phyloP scores from a whole-genome alignment of 2,113 vertebrate genomes.

The Asarcornis scutulata region DNA sequence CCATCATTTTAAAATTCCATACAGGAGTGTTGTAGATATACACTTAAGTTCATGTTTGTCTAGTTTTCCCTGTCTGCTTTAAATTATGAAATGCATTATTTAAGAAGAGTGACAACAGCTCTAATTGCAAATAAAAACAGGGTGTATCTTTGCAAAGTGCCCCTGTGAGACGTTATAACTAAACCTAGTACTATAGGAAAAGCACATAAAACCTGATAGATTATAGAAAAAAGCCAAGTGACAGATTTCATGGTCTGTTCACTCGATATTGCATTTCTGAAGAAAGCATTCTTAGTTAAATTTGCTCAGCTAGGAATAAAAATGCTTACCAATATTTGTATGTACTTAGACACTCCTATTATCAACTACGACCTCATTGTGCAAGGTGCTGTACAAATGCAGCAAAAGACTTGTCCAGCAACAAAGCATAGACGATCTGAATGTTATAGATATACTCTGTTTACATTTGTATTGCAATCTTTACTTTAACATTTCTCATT shows the following conservation, averaged over 20 bases:
- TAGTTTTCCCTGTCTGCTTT: constrained; percentile 40
- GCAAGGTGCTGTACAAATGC: not conserved
- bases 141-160: constrained; percentile 60
- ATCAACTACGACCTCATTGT: not conserved
- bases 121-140: constrained; percentile 73
- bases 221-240: constrained; percentile 32
- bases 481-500: not conserved
- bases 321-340: constrained; percentile 31
- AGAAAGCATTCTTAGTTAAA: constrained; percentile 49
- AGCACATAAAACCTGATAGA: constrained; percentile 65
- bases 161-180: constrained; percentile 35
- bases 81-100: constrained; percentile 71
- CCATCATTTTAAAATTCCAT: constrained; percentile 43
- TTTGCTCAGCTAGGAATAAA: constrained; percentile 40
- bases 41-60: constrained; percentile 34
- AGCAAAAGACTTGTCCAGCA: not conserved
- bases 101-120: constrained; percentile 60
- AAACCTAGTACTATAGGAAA: constrained; percentile 33
- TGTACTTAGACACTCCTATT: not conserved
- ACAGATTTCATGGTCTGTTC: constrained; percentile 64
- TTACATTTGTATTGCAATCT: not conserved
- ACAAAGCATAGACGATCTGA: not conserved
- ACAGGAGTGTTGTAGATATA: constrained; percentile 30
- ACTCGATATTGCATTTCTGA: constrained; percentile 49
- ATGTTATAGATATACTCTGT: not conserved